Evolutionary conservation across 2,113 vertebrate genomes (phyloP).

Genomic region (Amia ocellicauda): DNA sequence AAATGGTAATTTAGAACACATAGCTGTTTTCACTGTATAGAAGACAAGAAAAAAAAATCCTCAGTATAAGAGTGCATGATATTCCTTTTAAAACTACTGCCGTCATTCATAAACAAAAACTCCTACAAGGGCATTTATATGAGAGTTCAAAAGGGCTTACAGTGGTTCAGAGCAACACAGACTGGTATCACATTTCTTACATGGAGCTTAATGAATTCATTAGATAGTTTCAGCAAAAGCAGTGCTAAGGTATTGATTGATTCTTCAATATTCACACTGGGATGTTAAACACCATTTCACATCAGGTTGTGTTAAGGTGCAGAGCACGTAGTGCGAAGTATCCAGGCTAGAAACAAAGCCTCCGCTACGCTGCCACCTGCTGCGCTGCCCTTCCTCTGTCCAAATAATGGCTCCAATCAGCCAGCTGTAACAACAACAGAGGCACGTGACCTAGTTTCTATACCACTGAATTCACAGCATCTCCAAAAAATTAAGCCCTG

Average conservation of each 20-base stretch:
- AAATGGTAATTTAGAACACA: not conserved
- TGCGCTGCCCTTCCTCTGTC: constrained; percentile 1
- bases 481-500: not conserved
- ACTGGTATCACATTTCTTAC: constrained; percentile 25
- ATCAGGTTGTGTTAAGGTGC: not conserved
- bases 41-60: not conserved
- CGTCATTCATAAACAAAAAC: too few relatives aligned
- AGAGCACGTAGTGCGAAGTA: not conserved
- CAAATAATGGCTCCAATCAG: constrained; percentile 1
- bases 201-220: constrained; percentile 6
- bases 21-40: too few relatives aligned
- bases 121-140: too few relatives aligned
- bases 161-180: not conserved
- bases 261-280: not conserved
- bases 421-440: not conserved
- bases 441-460: not conserved
- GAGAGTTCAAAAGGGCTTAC: not conserved
- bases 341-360: constrained; percentile 1
- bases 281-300: not conserved
- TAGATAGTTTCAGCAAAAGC: not conserved
- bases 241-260: not conserved
- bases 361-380: constrained; percentile 11
- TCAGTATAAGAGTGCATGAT: not conserved
- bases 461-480: not conserved
- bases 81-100: not conserved